These are phyloP conservation scores for Coreoperca whiteheadi DNA, from an alignment of 2,113 vertebrate genomes.

Conservation along the genomic window DNA sequence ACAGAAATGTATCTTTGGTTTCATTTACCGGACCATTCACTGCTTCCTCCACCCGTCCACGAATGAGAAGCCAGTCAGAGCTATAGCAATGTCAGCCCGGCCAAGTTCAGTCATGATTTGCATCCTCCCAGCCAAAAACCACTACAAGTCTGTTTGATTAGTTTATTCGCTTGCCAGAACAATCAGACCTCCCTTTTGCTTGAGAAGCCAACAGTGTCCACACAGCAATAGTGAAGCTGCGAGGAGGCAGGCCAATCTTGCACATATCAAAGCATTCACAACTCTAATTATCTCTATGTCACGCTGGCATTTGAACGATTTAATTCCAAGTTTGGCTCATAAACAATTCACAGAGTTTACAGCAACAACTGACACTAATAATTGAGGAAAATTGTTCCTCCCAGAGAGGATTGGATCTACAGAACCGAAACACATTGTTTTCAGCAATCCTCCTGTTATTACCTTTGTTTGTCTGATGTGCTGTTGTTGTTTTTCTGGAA, in stretches of 20 bases:
- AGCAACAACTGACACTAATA: slow-evolving; percentile 36
- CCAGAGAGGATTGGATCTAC: slow-evolving; percentile 17
- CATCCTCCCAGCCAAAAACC: slow-evolving; percentile 25
- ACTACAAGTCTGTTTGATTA: slow-evolving; percentile 42
- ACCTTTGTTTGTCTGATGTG: slow-evolving; percentile 14
- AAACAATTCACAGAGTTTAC: slow-evolving; percentile 43
- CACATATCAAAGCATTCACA: slow-evolving; percentile 54
- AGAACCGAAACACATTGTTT: slow-evolving; percentile 31
- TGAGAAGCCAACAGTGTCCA: slow-evolving; percentile 29
- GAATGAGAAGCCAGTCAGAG: not conserved
- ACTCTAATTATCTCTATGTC: slow-evolving; percentile 51
- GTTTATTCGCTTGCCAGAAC: slow-evolving; percentile 35
- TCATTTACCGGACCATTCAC: not conserved
- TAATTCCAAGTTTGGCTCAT: slow-evolving; percentile 43
- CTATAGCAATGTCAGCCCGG: not conserved
- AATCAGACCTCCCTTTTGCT: slow-evolving; percentile 30
- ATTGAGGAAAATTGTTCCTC: slow-evolving; percentile 27
- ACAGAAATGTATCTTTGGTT: not conserved
- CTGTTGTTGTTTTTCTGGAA: slow-evolving; percentile 9
- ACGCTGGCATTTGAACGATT: slow-evolving; percentile 27
- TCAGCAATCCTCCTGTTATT: slow-evolving; percentile 53
- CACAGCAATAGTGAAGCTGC: slow-evolving; percentile 30
- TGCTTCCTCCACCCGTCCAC: not conserved
- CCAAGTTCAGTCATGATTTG: not conserved
- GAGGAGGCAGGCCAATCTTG: slow-evolving; percentile 2